Percentiles rank a stretch among this genome's conserved stretches.
Evolutionary conservation across 2,113 vertebrate genomes (phyloP).

Genomic region (Hemiscyllium ocellatum): DNA sequence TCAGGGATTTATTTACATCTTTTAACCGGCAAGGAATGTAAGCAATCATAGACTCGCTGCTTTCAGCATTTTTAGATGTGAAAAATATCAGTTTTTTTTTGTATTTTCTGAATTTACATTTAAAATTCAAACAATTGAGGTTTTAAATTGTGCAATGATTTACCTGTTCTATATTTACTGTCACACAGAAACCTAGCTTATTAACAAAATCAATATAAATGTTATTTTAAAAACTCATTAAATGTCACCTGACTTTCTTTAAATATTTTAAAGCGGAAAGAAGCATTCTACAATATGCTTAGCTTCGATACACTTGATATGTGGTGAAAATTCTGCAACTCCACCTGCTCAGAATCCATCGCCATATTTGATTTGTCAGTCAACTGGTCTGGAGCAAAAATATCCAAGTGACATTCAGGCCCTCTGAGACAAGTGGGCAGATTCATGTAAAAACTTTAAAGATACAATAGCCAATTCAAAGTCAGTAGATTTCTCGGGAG

Average conservation of each 20-base stretch:
- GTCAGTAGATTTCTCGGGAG: not conserved
- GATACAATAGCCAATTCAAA: not conserved
- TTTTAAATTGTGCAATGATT: not conserved
- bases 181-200: not conserved
- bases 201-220: not conserved
- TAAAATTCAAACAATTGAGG: not conserved
- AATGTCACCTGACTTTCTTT: not conserved
- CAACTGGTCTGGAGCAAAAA: not conserved
- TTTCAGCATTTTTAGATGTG: not conserved
- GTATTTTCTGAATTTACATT: not conserved
- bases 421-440: not conserved
- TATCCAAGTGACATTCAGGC: not conserved
- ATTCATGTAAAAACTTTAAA: not conserved
- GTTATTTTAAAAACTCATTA: not conserved
- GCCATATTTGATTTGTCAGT: not conserved
- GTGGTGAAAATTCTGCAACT: not conserved
- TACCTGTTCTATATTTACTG: not conserved
- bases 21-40: not conserved
- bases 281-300: not conserved
- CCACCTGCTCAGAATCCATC: not conserved
- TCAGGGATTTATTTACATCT: not conserved
- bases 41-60: not conserved
- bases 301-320: not conserved
- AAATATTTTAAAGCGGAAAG: not conserved
- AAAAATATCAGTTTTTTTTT: not conserved